Conservation (phyloP, 2,888 invertebrate species). For the Hedya salicella region DNA sequence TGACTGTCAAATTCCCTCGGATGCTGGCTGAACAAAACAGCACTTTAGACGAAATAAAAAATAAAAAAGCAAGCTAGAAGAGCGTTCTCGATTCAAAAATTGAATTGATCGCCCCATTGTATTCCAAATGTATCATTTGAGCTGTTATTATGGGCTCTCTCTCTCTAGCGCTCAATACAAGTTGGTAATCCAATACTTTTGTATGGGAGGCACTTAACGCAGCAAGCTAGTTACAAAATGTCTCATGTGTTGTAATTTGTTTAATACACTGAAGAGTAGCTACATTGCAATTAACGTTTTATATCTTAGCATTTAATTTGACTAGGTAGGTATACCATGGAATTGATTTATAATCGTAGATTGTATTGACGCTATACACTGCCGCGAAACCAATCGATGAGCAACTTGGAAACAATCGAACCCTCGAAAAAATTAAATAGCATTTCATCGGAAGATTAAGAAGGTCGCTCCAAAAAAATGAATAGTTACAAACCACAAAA, state of each 20-base stretch:
- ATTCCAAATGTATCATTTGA: constrained; percentile 86
- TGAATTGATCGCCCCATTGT: constrained; percentile 85
- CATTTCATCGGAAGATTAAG: constrained; percentile 63
- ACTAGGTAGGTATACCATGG: background rate
- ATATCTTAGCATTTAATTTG: constrained; percentile 28
- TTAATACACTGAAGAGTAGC: constrained; percentile 60
- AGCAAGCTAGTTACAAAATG: constrained; percentile 68
- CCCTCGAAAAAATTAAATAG: constrained; percentile 68
- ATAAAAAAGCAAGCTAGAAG: constrained; percentile 78
- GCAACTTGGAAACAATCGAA: constrained; percentile 61
- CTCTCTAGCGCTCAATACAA: constrained; percentile 79
- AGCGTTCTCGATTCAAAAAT: constrained; percentile 85
- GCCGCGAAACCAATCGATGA: constrained; percentile 46
- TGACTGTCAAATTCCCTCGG: constrained; percentile 83
- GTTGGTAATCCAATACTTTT: constrained; percentile 84
- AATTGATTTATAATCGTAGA: background rate
- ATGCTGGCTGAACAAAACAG: constrained; percentile 84
- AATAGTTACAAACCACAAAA: constrained; percentile 74
- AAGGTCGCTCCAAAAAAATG: constrained; percentile 60
- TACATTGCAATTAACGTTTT: constrained; percentile 29
- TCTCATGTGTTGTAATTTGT: constrained; percentile 68
- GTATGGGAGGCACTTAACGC: constrained; percentile 83
- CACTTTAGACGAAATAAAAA: constrained; percentile 81
- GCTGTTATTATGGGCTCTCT: constrained; percentile 83
- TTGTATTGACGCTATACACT: constrained; percentile 3